Evolutionary conservation across 2,888 invertebrate genomes (phyloP).

Genomic region (Automeris io): DNA sequence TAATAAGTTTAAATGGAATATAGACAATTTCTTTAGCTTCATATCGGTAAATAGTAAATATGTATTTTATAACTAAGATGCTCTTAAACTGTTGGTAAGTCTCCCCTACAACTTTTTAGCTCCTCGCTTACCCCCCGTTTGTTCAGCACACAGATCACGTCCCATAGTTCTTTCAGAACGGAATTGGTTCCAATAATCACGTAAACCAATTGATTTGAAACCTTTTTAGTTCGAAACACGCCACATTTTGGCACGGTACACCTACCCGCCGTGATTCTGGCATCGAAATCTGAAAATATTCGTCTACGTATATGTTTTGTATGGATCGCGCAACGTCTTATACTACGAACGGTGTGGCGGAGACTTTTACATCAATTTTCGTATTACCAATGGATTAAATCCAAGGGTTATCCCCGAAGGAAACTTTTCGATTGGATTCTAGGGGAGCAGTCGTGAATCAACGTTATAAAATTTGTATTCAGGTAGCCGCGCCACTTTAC

Average conservation of each 20-base stretch:
- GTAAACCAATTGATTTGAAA: constrained; percentile 58
- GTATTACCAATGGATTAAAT: constrained; percentile 75
- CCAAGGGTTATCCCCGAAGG: constrained; percentile 59
- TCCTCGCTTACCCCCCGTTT: constrained; percentile 27
- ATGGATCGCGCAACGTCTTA: constrained; percentile 44
- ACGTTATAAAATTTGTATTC: constrained; percentile 72
- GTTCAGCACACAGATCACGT: constrained; percentile 56
- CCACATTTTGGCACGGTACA: constrained; percentile 47
- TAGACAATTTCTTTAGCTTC: too few relatives aligned
- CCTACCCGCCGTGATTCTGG: constrained; percentile 48
- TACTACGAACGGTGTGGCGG: constrained; percentile 42
- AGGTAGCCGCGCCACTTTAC: constrained; percentile 48
- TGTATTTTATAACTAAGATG: neutral
- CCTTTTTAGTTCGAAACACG: constrained; percentile 55
- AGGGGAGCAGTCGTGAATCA: constrained; percentile 62
- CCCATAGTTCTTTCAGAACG: constrained; percentile 69
- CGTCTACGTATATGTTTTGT: constrained; percentile 13
- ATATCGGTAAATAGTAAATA: neutral
- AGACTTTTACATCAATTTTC: constrained; percentile 74
- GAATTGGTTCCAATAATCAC: constrained; percentile 68
- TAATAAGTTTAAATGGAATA: too few relatives aligned
- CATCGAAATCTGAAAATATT: constrained; percentile 51
- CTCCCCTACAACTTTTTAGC: constrained; percentile 35
- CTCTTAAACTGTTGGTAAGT: constrained; percentile 34
- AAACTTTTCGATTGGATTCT: constrained; percentile 68